These are phyloP conservation scores for Drosophila erecta DNA, from an alignment of 1,140 invertebrate genomes.

Conservation along the genomic window DNA sequence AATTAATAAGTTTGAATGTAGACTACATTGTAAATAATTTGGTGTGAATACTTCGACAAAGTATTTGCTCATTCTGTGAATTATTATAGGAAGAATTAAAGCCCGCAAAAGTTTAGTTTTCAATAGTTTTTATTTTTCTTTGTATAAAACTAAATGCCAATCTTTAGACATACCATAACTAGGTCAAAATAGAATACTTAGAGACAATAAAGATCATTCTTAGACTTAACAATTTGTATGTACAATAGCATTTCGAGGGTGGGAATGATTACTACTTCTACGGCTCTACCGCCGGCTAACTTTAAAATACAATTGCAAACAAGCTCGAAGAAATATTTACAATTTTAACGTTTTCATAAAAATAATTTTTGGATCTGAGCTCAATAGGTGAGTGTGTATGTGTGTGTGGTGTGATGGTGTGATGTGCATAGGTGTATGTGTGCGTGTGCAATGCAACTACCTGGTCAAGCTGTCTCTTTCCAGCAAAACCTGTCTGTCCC, in stretches of 20 bases:
- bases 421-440: neutral
- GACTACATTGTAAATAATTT: neutral
- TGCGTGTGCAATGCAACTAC: slow-evolving; percentile 43
- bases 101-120: slow-evolving; percentile 26
- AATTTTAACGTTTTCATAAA: slow-evolving; percentile 63
- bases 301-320: slow-evolving; percentile 43
- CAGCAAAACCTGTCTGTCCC: slow-evolving; percentile 25
- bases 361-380: slow-evolving; percentile 80
- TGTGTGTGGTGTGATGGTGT: slow-evolving; percentile 8
- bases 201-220: slow-evolving; percentile 45
- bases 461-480: slow-evolving; percentile 52
- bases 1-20: neutral
- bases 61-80: too few species aligned
- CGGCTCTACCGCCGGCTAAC: slow-evolving; percentile 10
- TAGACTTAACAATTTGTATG: slow-evolving; percentile 47
- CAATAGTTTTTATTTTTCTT: slow-evolving; percentile 42
- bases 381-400: slow-evolving; percentile 41
- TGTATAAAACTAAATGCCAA: slow-evolving; percentile 57
- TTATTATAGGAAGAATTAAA: neutral
- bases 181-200: slow-evolving; percentile 46
- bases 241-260: slow-evolving; percentile 41
- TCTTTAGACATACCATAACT: slow-evolving; percentile 36
- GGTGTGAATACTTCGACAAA: neutral
- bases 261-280: slow-evolving; percentile 34
- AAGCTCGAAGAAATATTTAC: slow-evolving; percentile 49